Percentiles rank a stretch among this genome's conserved stretches.
phyloP scores from a whole-genome alignment of 1,140 invertebrate species.

The Centruroides sculpturatus region DNA sequence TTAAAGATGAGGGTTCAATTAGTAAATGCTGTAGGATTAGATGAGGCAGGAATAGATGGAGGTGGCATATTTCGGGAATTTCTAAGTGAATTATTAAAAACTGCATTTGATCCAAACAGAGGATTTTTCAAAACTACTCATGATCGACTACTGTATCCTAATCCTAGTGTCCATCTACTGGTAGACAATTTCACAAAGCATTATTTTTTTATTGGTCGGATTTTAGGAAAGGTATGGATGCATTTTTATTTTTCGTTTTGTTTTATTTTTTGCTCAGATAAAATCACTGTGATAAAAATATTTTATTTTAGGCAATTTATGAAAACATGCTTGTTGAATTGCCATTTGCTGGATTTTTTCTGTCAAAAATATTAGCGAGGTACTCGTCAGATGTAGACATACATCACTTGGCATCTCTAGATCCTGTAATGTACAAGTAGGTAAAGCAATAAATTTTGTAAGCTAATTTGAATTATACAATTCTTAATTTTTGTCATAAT shows the following conservation, averaged over 20 bases:
- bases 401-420: constrained; percentile 81
- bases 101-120: constrained; percentile 90
- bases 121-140: constrained; percentile 84
- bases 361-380: constrained; percentile 66
- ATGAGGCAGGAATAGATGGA: constrained; percentile 92
- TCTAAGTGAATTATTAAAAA: constrained; percentile 76
- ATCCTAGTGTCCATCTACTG: constrained; percentile 71
- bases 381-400: constrained; percentile 61
- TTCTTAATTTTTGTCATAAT: too few relatives aligned
- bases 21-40: constrained; percentile 71
- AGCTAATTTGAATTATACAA: too few relatives aligned
- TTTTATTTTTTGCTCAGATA: constrained; percentile 20
- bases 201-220: constrained; percentile 89
- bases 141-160: constrained; percentile 89
- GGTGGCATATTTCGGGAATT: constrained; percentile 83
- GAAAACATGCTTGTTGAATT: constrained; percentile 89
- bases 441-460: too few relatives aligned
- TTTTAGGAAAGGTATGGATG: constrained; percentile 57
- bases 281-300: too few relatives aligned
- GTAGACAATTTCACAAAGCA: constrained; percentile 74
- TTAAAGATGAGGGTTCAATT: constrained; percentile 74
- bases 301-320: constrained; percentile 55
- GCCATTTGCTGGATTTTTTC: constrained; percentile 82
- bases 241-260: constrained; percentile 14
- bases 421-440: constrained; percentile 67